Conservation (phyloP, 2,888 invertebrate genomes). For the Argyresthia albistria region DNA sequence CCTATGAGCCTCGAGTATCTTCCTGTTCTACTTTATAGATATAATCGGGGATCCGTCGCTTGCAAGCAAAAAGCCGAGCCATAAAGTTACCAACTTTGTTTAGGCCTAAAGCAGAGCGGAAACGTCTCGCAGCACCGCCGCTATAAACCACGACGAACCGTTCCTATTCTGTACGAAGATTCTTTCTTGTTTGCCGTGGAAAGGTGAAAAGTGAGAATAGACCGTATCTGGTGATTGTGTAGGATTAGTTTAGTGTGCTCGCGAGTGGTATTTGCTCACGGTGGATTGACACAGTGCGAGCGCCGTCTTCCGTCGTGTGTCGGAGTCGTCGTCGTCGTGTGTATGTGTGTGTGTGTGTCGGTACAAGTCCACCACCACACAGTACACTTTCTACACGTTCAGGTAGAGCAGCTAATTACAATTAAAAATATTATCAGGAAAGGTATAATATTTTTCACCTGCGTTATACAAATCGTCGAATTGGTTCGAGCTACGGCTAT, state of each 20-base stretch:
- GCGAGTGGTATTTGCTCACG: not conserved
- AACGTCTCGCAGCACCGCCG: not conserved
- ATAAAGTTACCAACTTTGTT: constrained; percentile 8
- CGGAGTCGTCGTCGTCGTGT: not conserved
- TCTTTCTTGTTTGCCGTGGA: not conserved
- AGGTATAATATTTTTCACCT: not conserved
- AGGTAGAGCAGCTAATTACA: not conserved
- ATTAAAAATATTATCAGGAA: not conserved
- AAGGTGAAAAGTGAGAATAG: not conserved
- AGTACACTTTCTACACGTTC: not conserved
- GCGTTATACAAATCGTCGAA: too few relatives aligned
- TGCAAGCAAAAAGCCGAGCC: constrained; percentile 12
- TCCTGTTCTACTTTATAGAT: not conserved
- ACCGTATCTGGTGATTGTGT: not conserved
- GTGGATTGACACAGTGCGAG: not conserved
- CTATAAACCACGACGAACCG: not conserved
- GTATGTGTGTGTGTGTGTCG: too few relatives aligned
- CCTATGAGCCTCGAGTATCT: not conserved
- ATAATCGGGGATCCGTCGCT: not conserved
- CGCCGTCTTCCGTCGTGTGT: constrained; percentile 1
- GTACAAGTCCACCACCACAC: too few relatives aligned
- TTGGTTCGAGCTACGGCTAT: too few relatives aligned
- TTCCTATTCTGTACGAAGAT: not conserved
- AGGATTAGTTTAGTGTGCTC: not conserved
- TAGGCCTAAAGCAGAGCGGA: constrained; percentile 3